Conservation (phyloP, 2,113 vertebrate genomes). For the Uria lomvia region DNA sequence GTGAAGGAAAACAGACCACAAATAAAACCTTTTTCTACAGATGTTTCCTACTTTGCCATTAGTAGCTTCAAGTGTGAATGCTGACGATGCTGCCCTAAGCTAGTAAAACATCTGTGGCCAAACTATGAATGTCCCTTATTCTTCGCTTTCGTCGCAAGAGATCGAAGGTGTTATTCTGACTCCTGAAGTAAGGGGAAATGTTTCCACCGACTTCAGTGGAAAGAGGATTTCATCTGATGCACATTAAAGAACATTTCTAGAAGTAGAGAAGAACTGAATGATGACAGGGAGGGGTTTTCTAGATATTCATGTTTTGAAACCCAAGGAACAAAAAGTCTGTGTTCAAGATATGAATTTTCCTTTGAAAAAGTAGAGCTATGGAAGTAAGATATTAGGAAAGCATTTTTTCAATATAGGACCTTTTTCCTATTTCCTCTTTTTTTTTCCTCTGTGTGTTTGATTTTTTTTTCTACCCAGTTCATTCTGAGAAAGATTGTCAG, state of each 20-base stretch:
- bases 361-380: neutral
- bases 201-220: neutral
- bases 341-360: neutral
- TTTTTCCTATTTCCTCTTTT: neutral
- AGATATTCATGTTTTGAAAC: neutral
- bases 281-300: neutral
- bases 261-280: neutral
- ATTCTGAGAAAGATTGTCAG: neutral
- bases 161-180: neutral
- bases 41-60: neutral
- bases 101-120: neutral
- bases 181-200: neutral
- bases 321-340: neutral
- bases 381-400: neutral
- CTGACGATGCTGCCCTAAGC: neutral
- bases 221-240: neutral
- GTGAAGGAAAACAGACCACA: neutral
- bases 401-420: neutral
- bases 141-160: accelerated
- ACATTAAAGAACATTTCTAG: neutral
- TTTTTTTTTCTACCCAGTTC: neutral
- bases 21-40: neutral
- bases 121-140: neutral
- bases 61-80: neutral
- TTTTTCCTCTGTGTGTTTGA: neutral